Percentiles rank a stretch among this genome's conserved stretches.
Evolutionary conservation across 2,113 vertebrate species (phyloP).

Genomic region (Orycteropus afer): DNA sequence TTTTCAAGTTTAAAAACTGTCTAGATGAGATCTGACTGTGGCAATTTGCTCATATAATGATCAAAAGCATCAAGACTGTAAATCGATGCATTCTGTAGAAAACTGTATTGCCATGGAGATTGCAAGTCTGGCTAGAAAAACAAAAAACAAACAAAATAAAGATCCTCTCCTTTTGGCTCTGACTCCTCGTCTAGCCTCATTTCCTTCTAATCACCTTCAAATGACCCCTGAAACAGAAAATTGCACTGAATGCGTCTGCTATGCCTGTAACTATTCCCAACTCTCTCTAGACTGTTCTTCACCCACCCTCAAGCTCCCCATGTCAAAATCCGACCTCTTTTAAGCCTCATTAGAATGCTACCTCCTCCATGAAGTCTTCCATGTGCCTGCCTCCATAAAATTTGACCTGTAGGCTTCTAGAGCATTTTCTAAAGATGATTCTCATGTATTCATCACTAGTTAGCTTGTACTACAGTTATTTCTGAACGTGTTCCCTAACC

Average conservation of each 20-base stretch:
- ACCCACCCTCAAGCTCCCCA: background rate
- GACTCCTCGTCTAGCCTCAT: conserved; percentile 53
- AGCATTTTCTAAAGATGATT: background rate
- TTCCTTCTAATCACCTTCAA: conserved; percentile 50
- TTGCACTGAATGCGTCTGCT: background rate
- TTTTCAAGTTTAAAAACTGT: background rate
- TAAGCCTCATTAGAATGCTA: background rate
- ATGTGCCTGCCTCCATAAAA: background rate
- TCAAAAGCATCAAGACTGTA: background rate
- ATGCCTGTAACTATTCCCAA: background rate
- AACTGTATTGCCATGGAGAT: background rate
- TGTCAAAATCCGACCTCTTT: background rate
- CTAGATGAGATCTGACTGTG: background rate
- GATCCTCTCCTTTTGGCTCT: background rate
- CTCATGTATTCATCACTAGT: background rate
- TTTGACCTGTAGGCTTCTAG: background rate
- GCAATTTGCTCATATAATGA: background rate
- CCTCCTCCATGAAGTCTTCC: background rate
- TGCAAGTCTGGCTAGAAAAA: background rate
- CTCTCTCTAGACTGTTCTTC: background rate
- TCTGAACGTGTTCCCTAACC: conserved; percentile 5
- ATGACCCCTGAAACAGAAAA: conserved; percentile 4
- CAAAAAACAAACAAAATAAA: background rate
- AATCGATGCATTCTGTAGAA: background rate
- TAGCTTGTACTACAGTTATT: background rate